These are phyloP conservation scores for Cryptophagus acutangulus DNA, from an alignment of 2,888 invertebrate genomes.

Conservation along the genomic window DNA sequence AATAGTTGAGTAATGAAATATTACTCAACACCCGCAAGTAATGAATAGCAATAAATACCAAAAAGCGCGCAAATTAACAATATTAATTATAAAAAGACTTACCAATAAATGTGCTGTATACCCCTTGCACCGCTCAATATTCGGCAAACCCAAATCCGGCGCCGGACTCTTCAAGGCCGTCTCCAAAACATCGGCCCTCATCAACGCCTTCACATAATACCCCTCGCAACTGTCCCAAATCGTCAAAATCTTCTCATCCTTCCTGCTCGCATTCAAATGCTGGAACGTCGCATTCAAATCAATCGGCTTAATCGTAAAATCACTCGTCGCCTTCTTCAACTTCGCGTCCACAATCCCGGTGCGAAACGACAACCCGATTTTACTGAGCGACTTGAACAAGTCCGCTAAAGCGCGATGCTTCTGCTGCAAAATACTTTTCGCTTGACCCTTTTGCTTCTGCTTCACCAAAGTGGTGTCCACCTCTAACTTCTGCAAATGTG, in stretches of 20 bases:
- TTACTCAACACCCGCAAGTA: too few relatives aligned
- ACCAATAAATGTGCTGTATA: constrained; percentile 75
- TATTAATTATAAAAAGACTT: constrained; percentile 26
- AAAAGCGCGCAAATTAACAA: too few relatives aligned
- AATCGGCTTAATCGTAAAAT: constrained; percentile 66
- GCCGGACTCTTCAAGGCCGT: constrained; percentile 62
- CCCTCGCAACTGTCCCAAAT: constrained; percentile 71
- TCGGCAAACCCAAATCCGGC: constrained; percentile 73
- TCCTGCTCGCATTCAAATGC: constrained; percentile 51
- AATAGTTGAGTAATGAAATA: too few relatives aligned
- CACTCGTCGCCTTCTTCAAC: constrained; percentile 52
- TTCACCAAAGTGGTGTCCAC: constrained; percentile 57
- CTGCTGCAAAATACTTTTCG: constrained; percentile 75
- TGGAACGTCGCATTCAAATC: constrained; percentile 58
- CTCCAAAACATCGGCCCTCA: constrained; percentile 62
- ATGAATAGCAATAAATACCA: too few relatives aligned
- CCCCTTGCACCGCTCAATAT: constrained; percentile 81
- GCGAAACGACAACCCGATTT: constrained; percentile 75
- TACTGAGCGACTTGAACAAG: constrained; percentile 72
- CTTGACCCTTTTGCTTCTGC: constrained; percentile 71
- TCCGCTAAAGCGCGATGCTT: constrained; percentile 82
- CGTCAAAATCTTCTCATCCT: constrained; percentile 48
- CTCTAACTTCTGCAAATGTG: constrained; percentile 63
- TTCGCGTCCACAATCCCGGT: constrained; percentile 65
- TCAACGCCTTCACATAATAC: constrained; percentile 69